Percentiles rank a stretch among this genome's conserved stretches.
Conservation (phyloP, 2,113 vertebrate genomes). For the Peucedramus taeniatus region DNA sequence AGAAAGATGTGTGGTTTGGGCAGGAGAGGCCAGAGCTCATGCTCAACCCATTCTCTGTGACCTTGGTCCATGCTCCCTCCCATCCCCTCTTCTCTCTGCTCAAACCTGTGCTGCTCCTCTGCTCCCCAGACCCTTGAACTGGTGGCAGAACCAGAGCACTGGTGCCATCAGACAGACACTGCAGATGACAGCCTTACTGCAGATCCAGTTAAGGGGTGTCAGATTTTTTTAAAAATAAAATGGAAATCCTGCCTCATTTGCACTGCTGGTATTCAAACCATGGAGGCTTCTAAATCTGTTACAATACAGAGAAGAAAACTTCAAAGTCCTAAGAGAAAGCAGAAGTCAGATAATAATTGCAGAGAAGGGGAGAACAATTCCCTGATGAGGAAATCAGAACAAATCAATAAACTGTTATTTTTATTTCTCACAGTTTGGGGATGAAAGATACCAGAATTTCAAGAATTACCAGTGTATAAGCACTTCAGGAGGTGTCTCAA, state of each 20-base stretch:
- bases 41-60: accelerated
- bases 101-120: not conserved
- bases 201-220: not conserved
- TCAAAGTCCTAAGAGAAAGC: not conserved
- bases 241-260: not conserved
- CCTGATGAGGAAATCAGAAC: not conserved
- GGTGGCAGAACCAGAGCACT: not conserved
- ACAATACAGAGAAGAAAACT: not conserved
- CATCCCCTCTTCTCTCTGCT: not conserved
- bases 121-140: not conserved
- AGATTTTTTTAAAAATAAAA: not conserved
- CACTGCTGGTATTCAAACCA: not conserved
- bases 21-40: not conserved
- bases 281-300: not conserved
- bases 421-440: not conserved
- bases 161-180: not conserved
- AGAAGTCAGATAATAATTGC: not conserved
- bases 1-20: not conserved
- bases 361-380: not conserved
- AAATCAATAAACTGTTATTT: not conserved
- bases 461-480: not conserved
- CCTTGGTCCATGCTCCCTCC: not conserved
- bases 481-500: not conserved
- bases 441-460: not conserved
- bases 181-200: not conserved